A percentile compares a stretch with the other conserved stretches of the same genome.
Conservation (phyloP, 2,888 invertebrate species). For the Phortica okadai region DNA sequence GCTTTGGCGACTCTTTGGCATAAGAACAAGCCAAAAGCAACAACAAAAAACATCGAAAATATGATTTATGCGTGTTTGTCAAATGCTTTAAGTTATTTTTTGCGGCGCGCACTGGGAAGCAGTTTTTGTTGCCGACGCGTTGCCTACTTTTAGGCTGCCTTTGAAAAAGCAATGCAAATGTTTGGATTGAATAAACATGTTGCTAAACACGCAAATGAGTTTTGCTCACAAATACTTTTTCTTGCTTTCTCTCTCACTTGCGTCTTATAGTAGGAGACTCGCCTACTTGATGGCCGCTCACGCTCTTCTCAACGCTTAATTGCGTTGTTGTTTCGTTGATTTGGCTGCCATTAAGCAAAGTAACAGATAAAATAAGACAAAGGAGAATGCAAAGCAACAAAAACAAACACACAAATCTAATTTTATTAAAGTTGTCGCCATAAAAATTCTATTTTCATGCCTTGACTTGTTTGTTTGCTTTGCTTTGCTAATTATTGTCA, state of each 20-base stretch:
- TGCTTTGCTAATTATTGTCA: slow-evolving; percentile 70
- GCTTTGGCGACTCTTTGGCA: slow-evolving; percentile 24
- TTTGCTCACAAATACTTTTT: slow-evolving; percentile 31
- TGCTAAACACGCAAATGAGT: slow-evolving; percentile 5
- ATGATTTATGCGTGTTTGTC: slow-evolving; percentile 17
- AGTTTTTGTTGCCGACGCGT: slow-evolving; percentile 22
- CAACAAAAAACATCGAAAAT: not conserved
- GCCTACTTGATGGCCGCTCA: too few relatives aligned
- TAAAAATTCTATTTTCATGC: slow-evolving; percentile 38
- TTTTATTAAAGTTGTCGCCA: slow-evolving; percentile 20
- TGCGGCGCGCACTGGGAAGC: not conserved
- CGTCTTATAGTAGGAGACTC: not conserved
- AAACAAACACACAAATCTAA: not conserved
- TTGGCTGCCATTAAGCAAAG: not conserved
- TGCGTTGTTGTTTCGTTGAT: not conserved
- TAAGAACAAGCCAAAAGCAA: not conserved
- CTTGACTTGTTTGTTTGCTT: slow-evolving; percentile 45
- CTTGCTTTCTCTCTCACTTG: not conserved
- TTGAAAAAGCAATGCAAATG: slow-evolving; percentile 38
- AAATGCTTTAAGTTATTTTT: slow-evolving; percentile 1
- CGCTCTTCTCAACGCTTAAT: not conserved
- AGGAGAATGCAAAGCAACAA: not conserved
- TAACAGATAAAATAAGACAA: not conserved
- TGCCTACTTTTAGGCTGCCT: slow-evolving; percentile 65
- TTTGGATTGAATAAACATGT: not conserved